Conservation (phyloP, 2,888 invertebrate genomes). For the Ommatoiulus sabulosus region DNA sequence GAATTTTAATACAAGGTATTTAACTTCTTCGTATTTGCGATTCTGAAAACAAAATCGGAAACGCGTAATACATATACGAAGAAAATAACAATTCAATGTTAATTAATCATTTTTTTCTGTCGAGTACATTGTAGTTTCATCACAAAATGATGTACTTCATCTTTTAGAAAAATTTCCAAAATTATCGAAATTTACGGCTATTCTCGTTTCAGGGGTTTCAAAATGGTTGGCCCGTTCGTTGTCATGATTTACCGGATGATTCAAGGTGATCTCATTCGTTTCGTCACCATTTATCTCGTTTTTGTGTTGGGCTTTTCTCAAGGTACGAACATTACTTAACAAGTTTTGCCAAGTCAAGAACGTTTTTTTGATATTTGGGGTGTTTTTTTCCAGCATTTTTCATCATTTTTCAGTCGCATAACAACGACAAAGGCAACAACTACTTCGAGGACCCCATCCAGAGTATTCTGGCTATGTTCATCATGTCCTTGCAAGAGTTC, state of each 20-base stretch:
- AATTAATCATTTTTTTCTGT: no score
- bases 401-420: constrained; percentile 66
- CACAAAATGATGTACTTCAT: no score
- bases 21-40: no score
- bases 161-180: no score
- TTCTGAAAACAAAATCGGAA: no score
- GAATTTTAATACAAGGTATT: no score
- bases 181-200: no score
- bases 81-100: no score
- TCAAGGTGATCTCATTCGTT: constrained; percentile 93
- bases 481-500: constrained; percentile 98
- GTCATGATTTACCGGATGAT: constrained; percentile 99
- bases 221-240: constrained; percentile 99
- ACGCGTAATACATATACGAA: no score
- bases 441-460: constrained; percentile 80
- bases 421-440: constrained; percentile 62
- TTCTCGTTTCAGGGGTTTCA: constrained; percentile 83
- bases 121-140: no score
- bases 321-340: constrained; percentile 72
- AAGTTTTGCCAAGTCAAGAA: constrained; percentile 55
- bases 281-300: constrained; percentile 95
- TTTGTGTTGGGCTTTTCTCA: constrained; percentile 98
- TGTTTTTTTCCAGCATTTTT: constrained; percentile 66
- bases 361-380: not conserved
- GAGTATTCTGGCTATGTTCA: constrained; percentile 96